These are phyloP conservation scores for Lutjanus campechanus DNA, from an alignment of 2,797 vertebrate species.

Conservation along the genomic window DNA sequence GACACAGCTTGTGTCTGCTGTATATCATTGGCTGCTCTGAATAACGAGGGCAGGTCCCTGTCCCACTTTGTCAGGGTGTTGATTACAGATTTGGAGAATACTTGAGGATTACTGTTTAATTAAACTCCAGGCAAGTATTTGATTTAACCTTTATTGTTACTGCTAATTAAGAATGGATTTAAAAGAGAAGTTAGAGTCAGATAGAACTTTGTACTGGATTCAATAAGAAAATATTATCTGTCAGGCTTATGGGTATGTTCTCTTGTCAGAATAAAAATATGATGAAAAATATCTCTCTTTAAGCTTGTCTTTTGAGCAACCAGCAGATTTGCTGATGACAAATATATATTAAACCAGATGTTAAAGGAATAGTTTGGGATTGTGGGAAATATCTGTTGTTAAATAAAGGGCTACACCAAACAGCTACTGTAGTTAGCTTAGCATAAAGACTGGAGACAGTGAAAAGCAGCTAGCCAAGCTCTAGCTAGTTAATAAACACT, in stretches of 20 bases:
- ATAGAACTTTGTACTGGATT: conserved; percentile 28
- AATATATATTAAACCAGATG: not conserved
- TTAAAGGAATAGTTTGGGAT: not conserved
- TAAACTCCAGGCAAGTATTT: conserved; percentile 66
- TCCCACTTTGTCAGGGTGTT: conserved; percentile 57
- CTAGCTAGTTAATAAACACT: not conserved
- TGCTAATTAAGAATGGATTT: conserved; percentile 63
- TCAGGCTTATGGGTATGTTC: not conserved
- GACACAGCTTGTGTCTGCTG: conserved; percentile 32
- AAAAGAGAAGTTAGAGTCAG: conserved; percentile 36
- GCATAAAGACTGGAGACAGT: not conserved
- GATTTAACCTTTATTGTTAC: conserved; percentile 62
- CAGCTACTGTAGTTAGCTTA: not conserved
- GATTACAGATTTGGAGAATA: conserved; percentile 61
- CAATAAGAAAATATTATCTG: conserved; percentile 30
- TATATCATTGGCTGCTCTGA: conserved; percentile 65
- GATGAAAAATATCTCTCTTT: conserved; percentile 1
- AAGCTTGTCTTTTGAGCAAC: not conserved
- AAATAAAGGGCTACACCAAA: not conserved
- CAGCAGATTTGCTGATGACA: not conserved
- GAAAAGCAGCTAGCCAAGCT: not conserved
- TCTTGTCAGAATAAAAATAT: not conserved
- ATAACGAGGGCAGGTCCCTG: conserved; percentile 66
- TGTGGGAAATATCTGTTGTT: not conserved
- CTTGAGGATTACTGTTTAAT: conserved; percentile 75